Conservation (phyloP, 2,797 vertebrate species). For the Myoxocephalus aenaeus region DNA sequence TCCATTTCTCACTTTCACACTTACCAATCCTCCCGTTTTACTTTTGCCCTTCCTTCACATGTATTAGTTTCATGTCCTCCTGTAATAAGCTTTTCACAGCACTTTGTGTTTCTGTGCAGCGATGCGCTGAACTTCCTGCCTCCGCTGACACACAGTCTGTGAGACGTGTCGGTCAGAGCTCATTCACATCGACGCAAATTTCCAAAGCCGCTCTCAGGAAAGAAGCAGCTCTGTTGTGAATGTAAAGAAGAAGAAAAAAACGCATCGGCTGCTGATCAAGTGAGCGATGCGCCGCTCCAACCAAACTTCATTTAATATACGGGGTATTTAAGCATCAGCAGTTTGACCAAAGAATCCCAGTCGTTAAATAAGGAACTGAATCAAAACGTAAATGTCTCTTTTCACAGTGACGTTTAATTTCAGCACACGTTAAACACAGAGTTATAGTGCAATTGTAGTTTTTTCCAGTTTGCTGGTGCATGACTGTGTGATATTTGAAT, state of each 20-base stretch:
- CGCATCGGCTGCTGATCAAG: background rate
- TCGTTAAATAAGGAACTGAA: background rate
- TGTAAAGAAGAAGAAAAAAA: background rate
- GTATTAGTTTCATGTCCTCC: background rate
- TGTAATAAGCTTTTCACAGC: background rate
- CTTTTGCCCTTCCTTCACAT: background rate
- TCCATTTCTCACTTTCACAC: background rate
- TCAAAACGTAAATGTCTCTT: background rate
- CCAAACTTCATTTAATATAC: too few species aligned
- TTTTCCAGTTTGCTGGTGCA: background rate
- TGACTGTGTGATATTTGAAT: background rate
- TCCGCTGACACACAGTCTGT: background rate
- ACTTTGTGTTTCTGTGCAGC: background rate
- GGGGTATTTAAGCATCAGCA: background rate
- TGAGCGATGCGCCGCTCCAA: background rate
- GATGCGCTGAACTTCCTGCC: slow-evolving; percentile 36
- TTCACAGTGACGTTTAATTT: background rate
- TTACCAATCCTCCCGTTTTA: background rate
- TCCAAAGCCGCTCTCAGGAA: slow-evolving; percentile 20
- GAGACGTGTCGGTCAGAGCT: background rate
- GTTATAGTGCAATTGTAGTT: background rate
- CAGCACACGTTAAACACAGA: too few species aligned
- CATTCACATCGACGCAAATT: slow-evolving; percentile 42
- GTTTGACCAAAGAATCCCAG: background rate
- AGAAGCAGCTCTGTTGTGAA: background rate